phyloP scores from a whole-genome alignment of 2,797 vertebrate genomes.

The Artibeus lituratus region DNA sequence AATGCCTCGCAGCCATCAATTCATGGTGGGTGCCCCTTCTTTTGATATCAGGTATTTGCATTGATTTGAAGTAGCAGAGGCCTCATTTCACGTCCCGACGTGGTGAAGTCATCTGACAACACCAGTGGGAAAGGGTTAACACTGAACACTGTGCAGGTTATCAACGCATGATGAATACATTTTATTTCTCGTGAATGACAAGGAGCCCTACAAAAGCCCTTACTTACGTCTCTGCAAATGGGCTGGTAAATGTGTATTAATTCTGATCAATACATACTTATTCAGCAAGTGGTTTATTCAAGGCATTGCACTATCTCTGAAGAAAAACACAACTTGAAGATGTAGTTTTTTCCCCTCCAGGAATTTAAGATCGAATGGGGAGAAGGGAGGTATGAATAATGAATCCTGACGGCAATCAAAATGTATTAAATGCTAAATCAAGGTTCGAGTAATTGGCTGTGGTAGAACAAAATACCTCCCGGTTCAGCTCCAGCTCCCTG shows the following conservation, averaged over 20 bases:
- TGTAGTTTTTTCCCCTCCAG: background rate
- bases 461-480: background rate
- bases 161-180: background rate
- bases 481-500: background rate
- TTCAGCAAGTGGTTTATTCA: background rate
- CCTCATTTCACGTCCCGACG: background rate
- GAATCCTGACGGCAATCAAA: background rate
- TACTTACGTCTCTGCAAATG: background rate
- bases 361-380: background rate
- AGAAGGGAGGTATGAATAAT: background rate
- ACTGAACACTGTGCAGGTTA: no score
- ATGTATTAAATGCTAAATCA: background rate
- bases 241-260: background rate
- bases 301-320: background rate
- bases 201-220: background rate
- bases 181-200: background rate
- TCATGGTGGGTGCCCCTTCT: background rate
- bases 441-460: background rate
- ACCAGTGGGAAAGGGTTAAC: background rate
- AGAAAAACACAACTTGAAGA: background rate
- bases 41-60: background rate
- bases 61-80: background rate
- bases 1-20: rapidly evolving
- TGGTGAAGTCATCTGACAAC: background rate
- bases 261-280: background rate